A percentile compares a stretch with the other conserved stretches of the same genome.
Evolutionary conservation across 2,888 invertebrate genomes (phyloP).

Genomic region (Caenorhabditis afra): DNA sequence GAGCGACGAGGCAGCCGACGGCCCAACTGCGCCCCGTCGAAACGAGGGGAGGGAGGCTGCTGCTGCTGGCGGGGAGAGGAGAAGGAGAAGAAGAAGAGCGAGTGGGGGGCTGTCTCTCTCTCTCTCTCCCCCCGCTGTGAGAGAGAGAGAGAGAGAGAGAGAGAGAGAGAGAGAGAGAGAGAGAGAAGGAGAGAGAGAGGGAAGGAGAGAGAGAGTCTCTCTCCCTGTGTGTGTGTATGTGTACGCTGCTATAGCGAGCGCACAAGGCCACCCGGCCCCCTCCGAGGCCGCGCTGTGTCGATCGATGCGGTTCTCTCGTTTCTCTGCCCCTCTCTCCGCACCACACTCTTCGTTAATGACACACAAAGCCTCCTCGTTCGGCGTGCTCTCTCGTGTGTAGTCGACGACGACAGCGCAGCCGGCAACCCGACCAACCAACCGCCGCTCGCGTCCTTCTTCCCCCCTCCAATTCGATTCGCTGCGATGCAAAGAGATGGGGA

Average conservation of each 20-base stretch:
- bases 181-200: neutral
- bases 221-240: slow-evolving; percentile 22
- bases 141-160: no score
- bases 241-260: slow-evolving; percentile 51
- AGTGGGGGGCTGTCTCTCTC: slow-evolving; percentile 19
- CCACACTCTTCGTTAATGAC: slow-evolving; percentile 29
- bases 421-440: slow-evolving; percentile 52
- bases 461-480: slow-evolving; percentile 53
- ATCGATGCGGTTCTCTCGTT: slow-evolving; percentile 5
- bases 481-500: slow-evolving; percentile 33
- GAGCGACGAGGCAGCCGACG: slow-evolving; percentile 30
- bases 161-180: neutral
- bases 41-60: slow-evolving; percentile 20
- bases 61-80: neutral
- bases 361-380: slow-evolving; percentile 17
- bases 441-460: slow-evolving; percentile 2
- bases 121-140: slow-evolving; percentile 23
- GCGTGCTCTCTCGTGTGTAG: slow-evolving; percentile 10
- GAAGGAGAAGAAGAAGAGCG: no score
- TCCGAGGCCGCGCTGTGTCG: slow-evolving; percentile 24
- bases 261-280: slow-evolving; percentile 46
- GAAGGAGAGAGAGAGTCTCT: no score
- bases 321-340: slow-evolving; percentile 9
- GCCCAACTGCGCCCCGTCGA: slow-evolving; percentile 41
- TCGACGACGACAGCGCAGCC: slow-evolving; percentile 14